These are phyloP conservation scores for Ametastegia equiseti DNA, from an alignment of 2,888 invertebrate genomes.

Conservation along the genomic window DNA sequence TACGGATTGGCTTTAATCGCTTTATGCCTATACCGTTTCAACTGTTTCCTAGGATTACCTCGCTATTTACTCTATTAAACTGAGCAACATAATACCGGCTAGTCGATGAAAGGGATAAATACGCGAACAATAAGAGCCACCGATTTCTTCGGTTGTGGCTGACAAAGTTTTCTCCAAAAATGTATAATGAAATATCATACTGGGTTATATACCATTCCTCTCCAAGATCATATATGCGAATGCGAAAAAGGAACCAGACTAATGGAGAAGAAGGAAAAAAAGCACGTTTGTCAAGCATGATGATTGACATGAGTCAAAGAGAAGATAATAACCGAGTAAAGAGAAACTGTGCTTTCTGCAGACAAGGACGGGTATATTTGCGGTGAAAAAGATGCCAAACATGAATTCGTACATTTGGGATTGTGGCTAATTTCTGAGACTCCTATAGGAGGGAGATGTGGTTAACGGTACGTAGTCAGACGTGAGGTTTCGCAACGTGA, in stretches of 20 bases:
- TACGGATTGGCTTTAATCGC: slow-evolving; percentile 37
- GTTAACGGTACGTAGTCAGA: not conserved
- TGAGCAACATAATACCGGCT: slow-evolving; percentile 12
- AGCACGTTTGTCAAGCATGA: not conserved
- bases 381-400: not conserved
- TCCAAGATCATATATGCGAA: not conserved
- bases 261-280: not conserved
- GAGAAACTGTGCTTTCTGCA: not conserved
- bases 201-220: too few species aligned
- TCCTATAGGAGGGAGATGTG: not conserved
- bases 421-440: not conserved
- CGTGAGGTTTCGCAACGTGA: not conserved
- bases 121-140: slow-evolving; percentile 12
- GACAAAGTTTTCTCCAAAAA: not conserved
- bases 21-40: too few species aligned
- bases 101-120: not conserved
- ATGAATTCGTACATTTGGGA: not conserved
- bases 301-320: not conserved
- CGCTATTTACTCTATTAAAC: slow-evolving; percentile 9
- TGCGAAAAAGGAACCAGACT: not conserved
- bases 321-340: not conserved
- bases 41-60: slow-evolving; percentile 34
- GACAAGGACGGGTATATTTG: not conserved
- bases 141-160: not conserved
- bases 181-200: too few species aligned